Evolutionary conservation across 2,113 vertebrate species (phyloP).

Genomic region (Bettongia penicillata): DNA sequence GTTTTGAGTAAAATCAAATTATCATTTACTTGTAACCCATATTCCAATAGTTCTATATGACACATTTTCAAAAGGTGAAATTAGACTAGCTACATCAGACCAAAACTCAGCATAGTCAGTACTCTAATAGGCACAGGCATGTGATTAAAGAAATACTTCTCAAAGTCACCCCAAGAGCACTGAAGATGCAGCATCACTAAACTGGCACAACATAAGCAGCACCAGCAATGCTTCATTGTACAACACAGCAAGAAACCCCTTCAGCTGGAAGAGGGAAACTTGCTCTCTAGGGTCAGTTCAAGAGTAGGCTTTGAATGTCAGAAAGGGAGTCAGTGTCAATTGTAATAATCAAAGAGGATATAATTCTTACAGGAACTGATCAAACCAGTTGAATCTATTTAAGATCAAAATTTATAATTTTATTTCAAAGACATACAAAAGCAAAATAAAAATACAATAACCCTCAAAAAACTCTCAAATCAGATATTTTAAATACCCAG

Average conservation of each 20-base stretch:
- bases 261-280: conserved; percentile 21
- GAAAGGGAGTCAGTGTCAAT: conserved; percentile 5
- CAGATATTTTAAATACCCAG: background rate
- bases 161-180: conserved; percentile 7
- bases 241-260: background rate
- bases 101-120: background rate
- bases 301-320: background rate
- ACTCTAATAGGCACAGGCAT: conserved; percentile 36
- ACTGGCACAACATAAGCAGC: background rate
- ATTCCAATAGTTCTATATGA: conserved; percentile 27
- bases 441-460: conserved; percentile 58
- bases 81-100: conserved; percentile 5
- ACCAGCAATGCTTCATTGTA: background rate
- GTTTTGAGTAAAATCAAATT: conserved; percentile 48
- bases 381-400: conserved; percentile 25
- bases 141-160: conserved; percentile 16
- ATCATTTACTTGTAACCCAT: conserved; percentile 37
- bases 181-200: conserved; percentile 9
- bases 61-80: conserved; percentile 41
- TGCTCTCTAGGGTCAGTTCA: conserved; percentile 5
- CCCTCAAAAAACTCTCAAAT: background rate
- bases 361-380: conserved; percentile 31
- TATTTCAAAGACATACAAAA: conserved; percentile 51
- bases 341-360: conserved; percentile 28
- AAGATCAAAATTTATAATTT: conserved; percentile 21